Percentiles rank a stretch among this genome's conserved stretches.
These are phyloP conservation scores for Thymelicus lineola DNA, from an alignment of 2,888 invertebrate genomes.

Conservation along the genomic window DNA sequence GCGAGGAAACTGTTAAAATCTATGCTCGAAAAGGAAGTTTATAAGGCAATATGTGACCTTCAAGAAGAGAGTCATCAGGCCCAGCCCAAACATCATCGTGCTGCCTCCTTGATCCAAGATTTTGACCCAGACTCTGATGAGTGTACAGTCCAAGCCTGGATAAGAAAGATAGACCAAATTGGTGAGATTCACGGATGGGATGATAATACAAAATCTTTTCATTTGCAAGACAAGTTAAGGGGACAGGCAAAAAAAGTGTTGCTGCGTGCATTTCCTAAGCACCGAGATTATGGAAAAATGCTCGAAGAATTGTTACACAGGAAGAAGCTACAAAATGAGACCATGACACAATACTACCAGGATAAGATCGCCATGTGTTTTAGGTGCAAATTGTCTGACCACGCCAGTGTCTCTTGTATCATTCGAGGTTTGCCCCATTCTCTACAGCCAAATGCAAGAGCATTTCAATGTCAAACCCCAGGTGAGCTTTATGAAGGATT, in stretches of 20 bases:
- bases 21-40: neutral
- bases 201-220: slow-evolving; percentile 43
- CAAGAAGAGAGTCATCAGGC: neutral
- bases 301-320: slow-evolving; percentile 47
- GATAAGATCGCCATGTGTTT: slow-evolving; percentile 40
- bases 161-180: slow-evolving; percentile 43
- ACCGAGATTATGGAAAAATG: slow-evolving; percentile 44
- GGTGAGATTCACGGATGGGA: slow-evolving; percentile 47
- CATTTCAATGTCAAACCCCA: slow-evolving; percentile 45
- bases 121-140: slow-evolving; percentile 43
- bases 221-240: slow-evolving; percentile 44
- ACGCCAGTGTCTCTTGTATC: slow-evolving; percentile 38
- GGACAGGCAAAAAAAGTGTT: slow-evolving; percentile 48
- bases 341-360: slow-evolving; percentile 52
- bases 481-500: slow-evolving; percentile 46
- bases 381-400: slow-evolving; percentile 38
- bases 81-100: slow-evolving; percentile 24
- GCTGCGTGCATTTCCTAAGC: slow-evolving; percentile 46
- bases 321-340: slow-evolving; percentile 43
- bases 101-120: slow-evolving; percentile 12
- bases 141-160: slow-evolving; percentile 40
- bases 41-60: neutral
- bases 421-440: slow-evolving; percentile 28
- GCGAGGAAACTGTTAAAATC: slow-evolving; percentile 6
- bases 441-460: slow-evolving; percentile 45